phyloP scores from a whole-genome alignment of 2,113 vertebrate species.

The Ariopsis seemanni region DNA sequence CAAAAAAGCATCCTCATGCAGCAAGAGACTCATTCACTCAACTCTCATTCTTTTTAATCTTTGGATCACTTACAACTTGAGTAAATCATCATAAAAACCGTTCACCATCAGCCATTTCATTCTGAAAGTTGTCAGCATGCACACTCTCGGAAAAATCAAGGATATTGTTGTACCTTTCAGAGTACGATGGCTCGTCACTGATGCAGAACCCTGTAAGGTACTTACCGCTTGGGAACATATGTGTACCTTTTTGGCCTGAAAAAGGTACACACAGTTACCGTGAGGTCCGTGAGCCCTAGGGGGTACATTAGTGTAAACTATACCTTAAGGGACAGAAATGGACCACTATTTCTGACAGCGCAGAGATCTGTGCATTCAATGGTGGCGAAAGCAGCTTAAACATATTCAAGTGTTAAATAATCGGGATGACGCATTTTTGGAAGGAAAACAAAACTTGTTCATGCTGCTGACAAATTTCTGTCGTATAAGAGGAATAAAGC shows the following conservation, averaged over 20 bases:
- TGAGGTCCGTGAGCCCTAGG: too few species aligned
- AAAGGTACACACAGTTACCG: too few species aligned
- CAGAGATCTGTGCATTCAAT: background rate
- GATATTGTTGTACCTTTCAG: too few species aligned
- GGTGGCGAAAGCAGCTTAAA: background rate
- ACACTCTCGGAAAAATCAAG: too few species aligned
- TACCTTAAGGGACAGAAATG: too few species aligned
- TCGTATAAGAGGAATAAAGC: background rate
- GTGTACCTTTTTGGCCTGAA: too few species aligned
- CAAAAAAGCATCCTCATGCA: background rate
- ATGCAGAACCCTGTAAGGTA: too few species aligned
- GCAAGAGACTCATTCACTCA: slow-evolving; percentile 3
- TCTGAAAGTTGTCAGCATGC: background rate
- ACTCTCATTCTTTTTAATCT: slow-evolving; percentile 9
- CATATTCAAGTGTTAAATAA: background rate
- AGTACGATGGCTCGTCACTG: too few species aligned
- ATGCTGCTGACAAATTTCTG: background rate
- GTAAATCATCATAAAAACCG: background rate
- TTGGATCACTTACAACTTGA: slow-evolving; percentile 21
- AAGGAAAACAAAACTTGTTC: background rate
- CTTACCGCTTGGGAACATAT: too few species aligned
- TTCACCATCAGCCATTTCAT: background rate
- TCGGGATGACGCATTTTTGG: too few species aligned
- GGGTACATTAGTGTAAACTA: too few species aligned
- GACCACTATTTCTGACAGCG: background rate